Percentiles rank a stretch among this genome's conserved stretches.
phyloP scores from a whole-genome alignment of 1,140 invertebrate genomes.

The Drosophila albomicans region DNA sequence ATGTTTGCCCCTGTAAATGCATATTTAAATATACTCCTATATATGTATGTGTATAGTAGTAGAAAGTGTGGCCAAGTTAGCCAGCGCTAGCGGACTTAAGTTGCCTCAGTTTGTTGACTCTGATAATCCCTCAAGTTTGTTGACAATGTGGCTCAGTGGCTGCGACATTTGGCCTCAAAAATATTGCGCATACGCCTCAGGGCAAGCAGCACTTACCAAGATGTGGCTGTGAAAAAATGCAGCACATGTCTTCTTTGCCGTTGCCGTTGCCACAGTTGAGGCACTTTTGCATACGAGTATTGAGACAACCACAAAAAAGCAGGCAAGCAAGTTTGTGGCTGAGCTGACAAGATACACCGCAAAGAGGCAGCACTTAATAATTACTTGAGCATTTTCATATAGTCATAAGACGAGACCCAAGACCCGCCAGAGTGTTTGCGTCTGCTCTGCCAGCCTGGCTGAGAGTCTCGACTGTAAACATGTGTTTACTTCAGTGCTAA shows the following conservation, averaged over 20 bases:
- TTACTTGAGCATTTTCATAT: conserved; percentile 79
- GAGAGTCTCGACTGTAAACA: conserved; percentile 57
- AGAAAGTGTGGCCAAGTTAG: conserved; percentile 44
- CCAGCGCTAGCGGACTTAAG: conserved; percentile 52
- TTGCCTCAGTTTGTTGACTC: conserved; percentile 72
- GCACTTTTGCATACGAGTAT: conserved; percentile 20
- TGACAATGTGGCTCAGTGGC: conserved; percentile 70
- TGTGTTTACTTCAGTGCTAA: conserved; percentile 76
- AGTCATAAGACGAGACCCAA: conserved; percentile 33
- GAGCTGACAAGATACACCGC: conserved; percentile 52
- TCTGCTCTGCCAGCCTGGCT: conserved; percentile 16
- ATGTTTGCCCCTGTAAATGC: conserved; percentile 66
- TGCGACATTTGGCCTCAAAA: conserved; percentile 79
- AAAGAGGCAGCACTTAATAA: conserved; percentile 79
- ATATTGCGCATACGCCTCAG: conserved; percentile 65
- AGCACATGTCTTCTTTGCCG: conserved; percentile 45
- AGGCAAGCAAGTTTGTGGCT: conserved; percentile 44
- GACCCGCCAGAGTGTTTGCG: conserved; percentile 26
- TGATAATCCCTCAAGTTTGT: conserved; percentile 84
- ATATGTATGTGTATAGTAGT: conserved; percentile 10
- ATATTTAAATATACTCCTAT: conserved; percentile 62
- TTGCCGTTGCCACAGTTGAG: neutral
- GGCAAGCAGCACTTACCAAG: conserved; percentile 33
- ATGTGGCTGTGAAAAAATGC: conserved; percentile 39
- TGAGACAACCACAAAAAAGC: conserved; percentile 37